A percentile compares a stretch with the other conserved stretches of the same genome.
Conservation (phyloP, 2,113 vertebrate genomes). For the Vimba vimba region DNA sequence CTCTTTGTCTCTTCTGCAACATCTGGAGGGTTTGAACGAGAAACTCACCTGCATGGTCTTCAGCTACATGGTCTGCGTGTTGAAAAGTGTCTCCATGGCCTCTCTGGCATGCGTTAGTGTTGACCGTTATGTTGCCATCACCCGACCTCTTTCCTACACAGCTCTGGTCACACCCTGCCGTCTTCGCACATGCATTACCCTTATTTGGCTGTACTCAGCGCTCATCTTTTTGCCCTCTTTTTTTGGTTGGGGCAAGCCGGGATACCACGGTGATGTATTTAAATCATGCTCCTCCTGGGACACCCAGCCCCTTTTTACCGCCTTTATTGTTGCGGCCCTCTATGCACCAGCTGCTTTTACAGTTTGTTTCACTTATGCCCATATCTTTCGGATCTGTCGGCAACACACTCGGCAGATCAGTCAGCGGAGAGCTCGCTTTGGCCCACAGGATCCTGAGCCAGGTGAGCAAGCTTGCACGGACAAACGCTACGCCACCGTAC, state of each 20-base stretch:
- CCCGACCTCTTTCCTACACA: constrained; percentile 89
- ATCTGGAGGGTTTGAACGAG: constrained; percentile 84
- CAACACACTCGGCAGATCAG: constrained; percentile 97
- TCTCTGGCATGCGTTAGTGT: constrained; percentile 96
- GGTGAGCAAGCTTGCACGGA: constrained; percentile 83
- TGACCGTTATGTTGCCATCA: constrained; percentile 96
- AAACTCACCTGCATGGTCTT: constrained; percentile 91
- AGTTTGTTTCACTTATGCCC: constrained; percentile 96
- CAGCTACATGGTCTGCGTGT: constrained; percentile 93
- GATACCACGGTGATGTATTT: constrained; percentile 96
- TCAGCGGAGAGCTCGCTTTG: constrained; percentile 90
- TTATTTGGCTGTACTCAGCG: constrained; percentile 95
- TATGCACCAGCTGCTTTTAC: constrained; percentile 92
- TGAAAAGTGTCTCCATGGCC: constrained; percentile 96
- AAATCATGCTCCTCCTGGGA: constrained; percentile 90
- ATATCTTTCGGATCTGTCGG: constrained; percentile 98
- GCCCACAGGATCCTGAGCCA: constrained; percentile 79
- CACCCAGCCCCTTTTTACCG: constrained; percentile 87
- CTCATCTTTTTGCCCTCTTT: constrained; percentile 92
- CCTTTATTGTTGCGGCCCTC: constrained; percentile 91
- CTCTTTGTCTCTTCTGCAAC: constrained; percentile 90
- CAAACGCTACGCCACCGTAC: constrained; percentile 93
- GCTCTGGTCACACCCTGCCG: constrained; percentile 91
- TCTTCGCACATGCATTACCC: constrained; percentile 87
- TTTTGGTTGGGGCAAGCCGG: constrained; percentile 95